These are phyloP conservation scores for Diarsia dahlii DNA, from an alignment of 2,888 invertebrate genomes.

Conservation along the genomic window DNA sequence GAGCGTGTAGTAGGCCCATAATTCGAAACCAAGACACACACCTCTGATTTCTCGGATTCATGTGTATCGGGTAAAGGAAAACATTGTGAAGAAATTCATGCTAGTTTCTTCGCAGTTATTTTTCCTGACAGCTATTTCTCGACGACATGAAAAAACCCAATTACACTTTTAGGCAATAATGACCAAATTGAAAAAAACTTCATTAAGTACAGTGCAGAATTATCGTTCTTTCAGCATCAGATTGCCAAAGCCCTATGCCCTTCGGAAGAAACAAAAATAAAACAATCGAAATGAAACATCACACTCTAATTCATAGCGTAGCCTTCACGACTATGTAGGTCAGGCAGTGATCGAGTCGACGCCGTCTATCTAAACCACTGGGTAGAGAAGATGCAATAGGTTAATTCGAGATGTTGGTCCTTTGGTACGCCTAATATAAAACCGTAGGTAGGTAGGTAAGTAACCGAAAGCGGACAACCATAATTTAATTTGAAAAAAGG, in stretches of 20 bases:
- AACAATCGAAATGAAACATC: conserved; percentile 36
- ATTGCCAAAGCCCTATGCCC: conserved; percentile 38
- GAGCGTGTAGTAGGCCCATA: no score
- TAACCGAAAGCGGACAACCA: no score
- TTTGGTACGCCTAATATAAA: background rate
- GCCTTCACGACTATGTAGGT: conserved; percentile 65
- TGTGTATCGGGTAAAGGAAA: no score
- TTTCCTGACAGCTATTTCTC: no score
- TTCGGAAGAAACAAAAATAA: conserved; percentile 37
- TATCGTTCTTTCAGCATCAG: background rate
- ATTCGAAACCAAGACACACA: no score
- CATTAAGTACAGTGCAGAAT: background rate
- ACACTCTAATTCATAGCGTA: conserved; percentile 62
- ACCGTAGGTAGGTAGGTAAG: no score
- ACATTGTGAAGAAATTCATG: no score
- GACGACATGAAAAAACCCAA: no score
- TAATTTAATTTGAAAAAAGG: background rate
- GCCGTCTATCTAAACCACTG: conserved; percentile 16
- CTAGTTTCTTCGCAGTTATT: no score
- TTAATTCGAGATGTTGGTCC: conserved; percentile 1
- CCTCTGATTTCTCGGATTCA: no score
- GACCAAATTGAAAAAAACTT: no score
- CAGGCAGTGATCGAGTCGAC: conserved; percentile 35
- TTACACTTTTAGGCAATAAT: no score
- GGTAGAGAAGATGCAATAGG: conserved; percentile 27